A percentile compares a stretch with the other conserved stretches of the same genome.
Conservation (phyloP, 35 echinoderm and acorn worm genomes). For the Apostichopus japonicus region DNA sequence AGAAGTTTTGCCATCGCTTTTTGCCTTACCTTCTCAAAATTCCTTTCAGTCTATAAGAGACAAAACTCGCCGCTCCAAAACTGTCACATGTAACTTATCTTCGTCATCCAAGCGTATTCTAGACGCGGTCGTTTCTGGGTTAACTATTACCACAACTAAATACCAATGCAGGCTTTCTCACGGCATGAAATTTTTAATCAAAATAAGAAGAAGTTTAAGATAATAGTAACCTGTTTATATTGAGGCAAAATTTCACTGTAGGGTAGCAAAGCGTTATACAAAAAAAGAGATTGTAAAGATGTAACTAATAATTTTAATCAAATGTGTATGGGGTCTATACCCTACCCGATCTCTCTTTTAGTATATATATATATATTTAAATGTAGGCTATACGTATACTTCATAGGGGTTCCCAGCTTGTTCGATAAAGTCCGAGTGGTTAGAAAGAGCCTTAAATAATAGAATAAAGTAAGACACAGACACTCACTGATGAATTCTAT, state of each 20-base stretch:
- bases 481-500: background rate
- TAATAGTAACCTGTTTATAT: background rate
- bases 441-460: background rate
- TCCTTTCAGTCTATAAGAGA: background rate
- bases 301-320: background rate
- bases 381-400: background rate
- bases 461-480: background rate
- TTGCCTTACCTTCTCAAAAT: background rate
- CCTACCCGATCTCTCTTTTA: background rate
- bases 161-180: background rate
- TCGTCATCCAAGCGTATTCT: background rate
- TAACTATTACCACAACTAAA: conserved; percentile 9
- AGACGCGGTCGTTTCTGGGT: conserved; percentile 30
- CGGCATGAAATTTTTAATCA: conserved; percentile 15
- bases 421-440: conserved; percentile 6
- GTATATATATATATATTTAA: background rate
- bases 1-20: too few species aligned
- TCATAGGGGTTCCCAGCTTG: background rate
- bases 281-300: background rate
- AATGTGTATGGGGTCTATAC: background rate
- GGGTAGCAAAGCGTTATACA: background rate
- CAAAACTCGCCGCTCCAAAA: conserved; percentile 15
- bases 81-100: conserved; percentile 38
- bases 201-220: background rate
- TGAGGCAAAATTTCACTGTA: background rate